Evolutionary conservation across 2,888 invertebrate species (phyloP).

Genomic region (Bombylius major): DNA sequence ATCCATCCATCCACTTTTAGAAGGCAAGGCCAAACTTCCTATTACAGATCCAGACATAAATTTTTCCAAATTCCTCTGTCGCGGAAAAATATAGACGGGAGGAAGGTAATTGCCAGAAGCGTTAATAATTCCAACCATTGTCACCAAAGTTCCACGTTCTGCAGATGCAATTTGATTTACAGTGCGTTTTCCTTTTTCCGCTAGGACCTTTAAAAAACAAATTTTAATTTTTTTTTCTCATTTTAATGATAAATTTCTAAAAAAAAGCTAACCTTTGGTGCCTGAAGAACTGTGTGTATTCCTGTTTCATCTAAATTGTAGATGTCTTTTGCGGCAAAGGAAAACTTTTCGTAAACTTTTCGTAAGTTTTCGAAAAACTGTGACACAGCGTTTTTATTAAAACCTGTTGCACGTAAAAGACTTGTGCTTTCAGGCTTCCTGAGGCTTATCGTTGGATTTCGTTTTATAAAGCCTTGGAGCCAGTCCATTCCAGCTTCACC

Average conservation of each 20-base stretch:
- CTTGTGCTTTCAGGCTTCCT: too few relatives aligned
- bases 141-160: constrained; percentile 15
- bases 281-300: constrained; percentile 6
- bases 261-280: constrained; percentile 1
- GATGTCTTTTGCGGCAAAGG: constrained; percentile 1
- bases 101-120: neutral
- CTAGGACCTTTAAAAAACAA: constrained; percentile 4
- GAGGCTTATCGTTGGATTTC: too few relatives aligned
- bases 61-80: neutral
- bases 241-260: neutral
- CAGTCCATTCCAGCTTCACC: neutral
- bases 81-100: neutral
- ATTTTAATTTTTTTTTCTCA: neutral
- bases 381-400: neutral
- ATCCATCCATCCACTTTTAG: constrained; percentile 2
- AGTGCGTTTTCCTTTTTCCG: constrained; percentile 5
- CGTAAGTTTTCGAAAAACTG: neutral
- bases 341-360: neutral
- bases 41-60: neutral
- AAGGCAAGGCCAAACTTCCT: neutral
- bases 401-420: too few relatives aligned
- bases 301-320: constrained; percentile 12
- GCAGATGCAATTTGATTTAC: constrained; percentile 16
- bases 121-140: constrained; percentile 3
- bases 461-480: neutral